Base-by-base conservation (phyloP, 2,113 vertebrate species). In the Odontophorus gujanensis region DNA sequence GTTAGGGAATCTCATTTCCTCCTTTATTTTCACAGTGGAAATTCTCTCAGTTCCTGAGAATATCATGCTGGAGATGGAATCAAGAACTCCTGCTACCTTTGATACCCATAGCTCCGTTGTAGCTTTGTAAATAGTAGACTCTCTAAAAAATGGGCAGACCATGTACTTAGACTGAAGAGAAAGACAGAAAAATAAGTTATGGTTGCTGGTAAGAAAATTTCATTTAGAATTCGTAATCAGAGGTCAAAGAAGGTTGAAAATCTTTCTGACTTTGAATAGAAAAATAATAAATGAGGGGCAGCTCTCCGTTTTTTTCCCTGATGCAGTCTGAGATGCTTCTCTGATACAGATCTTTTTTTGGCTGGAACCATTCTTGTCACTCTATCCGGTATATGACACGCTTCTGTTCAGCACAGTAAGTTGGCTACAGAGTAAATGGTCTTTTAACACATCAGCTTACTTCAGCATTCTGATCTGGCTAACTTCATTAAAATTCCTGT, bases 401-500 rank as follows among this genome's bases (percentile, higher is more conserved):
- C 19, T 87, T 74, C 72, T 74, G 53, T 74, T 85, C 67, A 79
- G 30, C 45, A 25, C 13, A 85, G 76, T 11, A 76, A 80, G 53
- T 3, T 55, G 40, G 30, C 71, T 61, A n/a, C 16, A 65, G 76
- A 76, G 66, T 61, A 51, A 36, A 87, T 55, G 45, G 43, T 24
- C 71, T 82, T 87, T 42, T 87, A 92, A 91, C 43, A 62, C 2
- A 87, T 75, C 45, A 55, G 81, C 42, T 89, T 76, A 76, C 45
- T 80, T 95, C 68, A 74, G 84, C 87, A 50, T 76, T 71, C 77
- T 8, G 65, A 57, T 58, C 14, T 3, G 2, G 83, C 55, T 87
- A 85, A 85, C 87, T 89, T 95, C 78, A 95, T 96, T 92, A 91
- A 93, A 87, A 93, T 91, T 96, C 89, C 87, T 74, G 78, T 91